Percentiles rank a stretch among this genome's conserved stretches.
Conservation (phyloP, 2,888 invertebrate genomes). For the Cataglyphis livida region DNA sequence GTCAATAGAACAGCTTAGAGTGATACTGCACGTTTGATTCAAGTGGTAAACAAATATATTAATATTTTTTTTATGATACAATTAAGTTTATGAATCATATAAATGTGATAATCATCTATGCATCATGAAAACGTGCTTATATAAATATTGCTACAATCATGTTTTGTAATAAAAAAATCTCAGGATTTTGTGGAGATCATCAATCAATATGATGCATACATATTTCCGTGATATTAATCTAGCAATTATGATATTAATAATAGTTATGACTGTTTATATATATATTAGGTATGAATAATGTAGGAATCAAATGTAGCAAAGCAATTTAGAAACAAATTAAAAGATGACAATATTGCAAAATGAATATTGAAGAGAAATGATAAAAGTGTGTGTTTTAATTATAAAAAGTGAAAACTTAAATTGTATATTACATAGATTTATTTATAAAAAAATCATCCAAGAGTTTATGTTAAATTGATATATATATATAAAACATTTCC, state of each 20-base stretch:
- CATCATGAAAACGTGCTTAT: neutral
- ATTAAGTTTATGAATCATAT: constrained; percentile 1
- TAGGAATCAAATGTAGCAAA: neutral
- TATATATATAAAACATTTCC: constrained; percentile 1
- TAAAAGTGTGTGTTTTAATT: neutral
- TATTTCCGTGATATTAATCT: neutral
- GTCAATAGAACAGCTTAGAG: neutral
- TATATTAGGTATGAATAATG: neutral
- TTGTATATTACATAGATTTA: neutral
- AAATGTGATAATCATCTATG: neutral
- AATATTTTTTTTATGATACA: constrained; percentile 22
- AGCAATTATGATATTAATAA: neutral
- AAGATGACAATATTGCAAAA: neutral
- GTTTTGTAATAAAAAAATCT: neutral
- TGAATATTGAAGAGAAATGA: neutral
- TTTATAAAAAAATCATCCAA: neutral
- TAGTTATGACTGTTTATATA: neutral
- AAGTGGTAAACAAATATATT: constrained; percentile 16
- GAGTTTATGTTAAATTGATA: neutral
- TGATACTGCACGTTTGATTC: constrained; percentile 23
- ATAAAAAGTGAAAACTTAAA: neutral
- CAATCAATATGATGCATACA: neutral
- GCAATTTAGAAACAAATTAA: neutral
- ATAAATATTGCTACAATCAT: neutral
- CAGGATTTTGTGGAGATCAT: neutral